Conservation (phyloP, 2,888 invertebrate genomes). For the Phytoseiulus persimilis region DNA sequence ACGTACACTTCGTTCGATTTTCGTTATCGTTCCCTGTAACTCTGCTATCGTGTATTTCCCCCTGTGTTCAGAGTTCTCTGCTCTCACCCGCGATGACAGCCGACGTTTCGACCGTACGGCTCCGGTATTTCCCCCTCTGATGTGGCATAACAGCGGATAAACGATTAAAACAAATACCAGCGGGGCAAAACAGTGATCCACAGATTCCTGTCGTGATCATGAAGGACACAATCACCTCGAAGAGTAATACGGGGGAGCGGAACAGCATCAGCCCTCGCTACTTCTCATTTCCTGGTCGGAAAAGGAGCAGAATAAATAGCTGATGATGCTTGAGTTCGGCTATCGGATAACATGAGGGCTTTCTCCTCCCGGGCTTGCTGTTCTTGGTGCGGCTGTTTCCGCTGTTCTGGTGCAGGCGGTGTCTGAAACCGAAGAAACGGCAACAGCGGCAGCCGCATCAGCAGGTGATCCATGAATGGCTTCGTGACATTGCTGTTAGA, state of each 20-base stretch:
- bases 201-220: not conserved
- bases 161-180: too few species aligned
- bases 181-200: too few species aligned
- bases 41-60: not conserved
- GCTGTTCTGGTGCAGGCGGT: not conserved
- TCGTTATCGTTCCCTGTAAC: not conserved
- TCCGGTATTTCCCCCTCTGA: too few species aligned
- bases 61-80: too few species aligned
- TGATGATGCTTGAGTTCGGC: not conserved
- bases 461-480: constrained; percentile 5
- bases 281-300: not conserved
- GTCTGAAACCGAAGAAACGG: not conserved
- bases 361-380: not conserved
- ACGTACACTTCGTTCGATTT: not conserved
- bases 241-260: not conserved
- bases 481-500: not conserved
- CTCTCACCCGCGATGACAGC: too few species aligned
- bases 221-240: not conserved
- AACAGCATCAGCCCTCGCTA: not conserved
- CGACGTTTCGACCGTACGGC: too few species aligned
- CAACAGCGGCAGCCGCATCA: not conserved
- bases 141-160: too few species aligned
- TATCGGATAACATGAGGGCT: not conserved
- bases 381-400: not conserved
- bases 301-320: not conserved